A percentile compares a stretch with the other conserved stretches of the same genome.
phyloP scores from a whole-genome alignment of 2,113 vertebrate genomes.

The Istiophorus platypterus region DNA sequence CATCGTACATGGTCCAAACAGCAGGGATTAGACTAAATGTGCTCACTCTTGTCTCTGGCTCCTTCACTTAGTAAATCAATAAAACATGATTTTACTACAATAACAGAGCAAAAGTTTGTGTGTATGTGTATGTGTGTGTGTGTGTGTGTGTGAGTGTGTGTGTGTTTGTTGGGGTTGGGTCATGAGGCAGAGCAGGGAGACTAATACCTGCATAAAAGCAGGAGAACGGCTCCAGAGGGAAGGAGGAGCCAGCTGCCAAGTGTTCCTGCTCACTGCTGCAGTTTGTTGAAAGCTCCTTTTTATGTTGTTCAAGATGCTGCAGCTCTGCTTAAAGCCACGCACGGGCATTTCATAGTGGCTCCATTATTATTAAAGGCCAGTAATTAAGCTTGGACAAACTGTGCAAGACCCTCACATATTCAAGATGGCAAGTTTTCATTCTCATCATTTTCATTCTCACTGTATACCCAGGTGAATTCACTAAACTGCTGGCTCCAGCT shows the following conservation, averaged over 20 bases:
- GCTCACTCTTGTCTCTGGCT: slow-evolving; percentile 69
- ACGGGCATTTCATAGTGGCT: slow-evolving; percentile 13
- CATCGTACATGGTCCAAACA: slow-evolving; percentile 69
- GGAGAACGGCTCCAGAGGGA: slow-evolving; percentile 24
- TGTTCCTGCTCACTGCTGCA: slow-evolving; percentile 47
- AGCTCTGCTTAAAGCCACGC: slow-evolving; percentile 15
- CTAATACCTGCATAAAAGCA: slow-evolving; percentile 32
- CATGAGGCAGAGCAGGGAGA: slow-evolving; percentile 9
- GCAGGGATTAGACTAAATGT: slow-evolving; percentile 77
- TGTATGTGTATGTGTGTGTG: neutral
- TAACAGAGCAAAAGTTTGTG: slow-evolving; percentile 22
- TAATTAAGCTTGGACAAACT: slow-evolving; percentile 15
- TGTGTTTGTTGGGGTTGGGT: slow-evolving; percentile 30
- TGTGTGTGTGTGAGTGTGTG: neutral
- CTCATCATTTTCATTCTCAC: neutral
- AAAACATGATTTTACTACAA: slow-evolving; percentile 67
- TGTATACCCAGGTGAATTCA: slow-evolving; percentile 11
- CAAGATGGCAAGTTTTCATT: neutral
- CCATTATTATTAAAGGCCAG: slow-evolving; percentile 17
- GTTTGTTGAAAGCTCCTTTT: slow-evolving; percentile 50
- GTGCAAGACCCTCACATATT: neutral
- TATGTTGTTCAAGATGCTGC: slow-evolving; percentile 41
- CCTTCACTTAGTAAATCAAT: slow-evolving; percentile 74
- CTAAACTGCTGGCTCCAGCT: slow-evolving; percentile 10
- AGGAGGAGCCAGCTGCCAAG: slow-evolving; percentile 51